phyloP scores from a whole-genome alignment of 2,888 invertebrate genomes.

The Eristalis intricaria region DNA sequence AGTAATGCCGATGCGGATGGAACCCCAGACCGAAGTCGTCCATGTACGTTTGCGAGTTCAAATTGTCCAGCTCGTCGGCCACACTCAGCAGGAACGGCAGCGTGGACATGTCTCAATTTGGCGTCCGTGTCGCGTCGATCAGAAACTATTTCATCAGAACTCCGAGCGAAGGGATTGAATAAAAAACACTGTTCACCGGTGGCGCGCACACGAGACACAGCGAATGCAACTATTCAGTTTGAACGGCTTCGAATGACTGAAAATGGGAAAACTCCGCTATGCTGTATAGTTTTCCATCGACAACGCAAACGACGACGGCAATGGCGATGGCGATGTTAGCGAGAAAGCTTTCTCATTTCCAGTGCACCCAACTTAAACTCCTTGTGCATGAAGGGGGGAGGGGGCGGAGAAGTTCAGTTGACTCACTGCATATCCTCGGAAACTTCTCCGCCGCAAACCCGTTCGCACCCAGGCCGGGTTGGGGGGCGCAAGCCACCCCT shows the following conservation, averaged over 20 bases:
- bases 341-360: constrained; percentile 64
- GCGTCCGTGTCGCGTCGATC: constrained; percentile 1
- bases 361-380: constrained; percentile 62
- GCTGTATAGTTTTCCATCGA: constrained; percentile 48
- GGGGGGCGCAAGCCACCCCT: background rate
- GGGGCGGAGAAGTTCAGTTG: background rate
- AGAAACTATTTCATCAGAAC: constrained; percentile 48
- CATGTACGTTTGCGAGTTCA: constrained; percentile 79
- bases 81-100: constrained; percentile 80
- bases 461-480: background rate
- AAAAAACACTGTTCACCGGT: constrained; percentile 37
- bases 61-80: constrained; percentile 80
- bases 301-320: background rate
- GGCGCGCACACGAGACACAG: constrained; percentile 19
- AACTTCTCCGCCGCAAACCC: background rate
- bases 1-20: constrained; percentile 80
- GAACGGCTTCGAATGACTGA: constrained; percentile 68
- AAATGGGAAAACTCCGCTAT: constrained; percentile 62
- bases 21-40: constrained; percentile 81
- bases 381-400: constrained; percentile 49
- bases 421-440: constrained; percentile 28
- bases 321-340: background rate
- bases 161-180: constrained; percentile 23
- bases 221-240: constrained; percentile 57
- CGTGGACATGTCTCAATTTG: constrained; percentile 79